Base-by-base conservation (phyloP, 2,888 invertebrate species). In the Phyto melanocephala region DNA sequence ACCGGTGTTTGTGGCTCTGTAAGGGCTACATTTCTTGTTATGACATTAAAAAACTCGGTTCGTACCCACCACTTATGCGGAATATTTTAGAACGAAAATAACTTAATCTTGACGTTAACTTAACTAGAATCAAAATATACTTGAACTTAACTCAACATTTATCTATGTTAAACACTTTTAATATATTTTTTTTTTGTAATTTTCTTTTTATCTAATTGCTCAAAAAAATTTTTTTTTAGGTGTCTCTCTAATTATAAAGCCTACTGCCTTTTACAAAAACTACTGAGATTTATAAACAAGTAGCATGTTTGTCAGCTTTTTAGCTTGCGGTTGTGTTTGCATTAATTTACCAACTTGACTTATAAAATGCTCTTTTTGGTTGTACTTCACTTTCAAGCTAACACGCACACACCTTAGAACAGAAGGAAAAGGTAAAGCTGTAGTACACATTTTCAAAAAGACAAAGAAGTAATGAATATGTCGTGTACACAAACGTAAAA, bases 381-480 rank as follows among this genome's bases (percentile, higher is more conserved):
- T 67, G 20, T 50, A 67, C 50, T 75, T 24, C 45, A 58, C 33
- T 33, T 22, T 40, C 22, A 56, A 28, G 37, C 1, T 5, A 3
- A 7, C 6, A 54, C 33, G 24, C 7, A 54, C 42, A 24, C 33
- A 40, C 15, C n/a, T 20, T 7, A 7, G 2, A 2, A 37, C n/a
- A 37, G 35, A 75, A 45, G 15, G 35, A 54, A 63, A 62, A 22
- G 47, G 42, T 13, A 42, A 22, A 74, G 40, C 42, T 54, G 42
- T 62, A 62, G 54, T 74, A 80, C 74, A 74, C 67, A 63, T 37
- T 56, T 56, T 24, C 24, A 45, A 37, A 24, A 54, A 20, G 45
- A 58, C 52, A 74, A 80, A 60, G 62, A 74, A 37, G 65, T 68
- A 74, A 54, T 60, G 60, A 60, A 75, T 62, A 60, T 75, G 68